Evolutionary conservation across 2,888 invertebrate species (phyloP), one percentile per base, ranked within the genome.

Genomic region (Apodemia mormo): DNA sequence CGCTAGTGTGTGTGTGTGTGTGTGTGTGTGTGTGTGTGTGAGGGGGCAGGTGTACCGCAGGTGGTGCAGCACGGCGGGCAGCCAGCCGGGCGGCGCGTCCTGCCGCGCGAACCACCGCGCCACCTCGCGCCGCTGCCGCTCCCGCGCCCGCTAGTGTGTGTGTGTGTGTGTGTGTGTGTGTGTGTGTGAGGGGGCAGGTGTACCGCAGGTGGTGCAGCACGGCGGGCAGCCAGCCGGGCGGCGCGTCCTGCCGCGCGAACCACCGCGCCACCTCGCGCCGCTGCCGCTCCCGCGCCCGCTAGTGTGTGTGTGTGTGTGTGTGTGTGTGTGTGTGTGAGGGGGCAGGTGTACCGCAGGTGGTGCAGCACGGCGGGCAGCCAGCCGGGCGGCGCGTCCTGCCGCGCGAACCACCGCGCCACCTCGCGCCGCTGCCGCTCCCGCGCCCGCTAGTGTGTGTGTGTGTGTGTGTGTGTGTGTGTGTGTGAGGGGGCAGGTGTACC

Each of bases 361-460:
- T 89, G 85, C 71, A 93, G 70, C 1, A 93, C 89, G 0, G 86
- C 92, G 0, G 91, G 85, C 70, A 93, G 83, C 93, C 93, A 93
- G 66, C 87, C 89, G 2, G 82, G 82, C 0, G 84, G 82, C 1
- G 89, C 83, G 61, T 92, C 92, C 29, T 81, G 75, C 37, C 86
- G 79, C 68, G 88, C 88, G 76, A 89, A 93, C 93, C 93, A 93
- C 6, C 86, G 80, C 45, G 87, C 81, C 67, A 90, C 76, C 76
- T 93, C 93, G 0, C 93, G 81, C 2, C 92, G 78, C 73, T 90
- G 90, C 45, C 86, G 82, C 81, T 93, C 92, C 58, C 87, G 88
- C 22, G 84, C 73, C n/a, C n/a, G n/a, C n/a, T n/a, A n/a, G n/a
- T n/a, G n/a, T n/a, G n/a, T n/a, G n/a, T n/a, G n/a, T n/a, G n/a